These are phyloP conservation scores for Crotophaga sulcirostris DNA, from an alignment of 2,113 vertebrate genomes.

Conservation along the genomic window DNA sequence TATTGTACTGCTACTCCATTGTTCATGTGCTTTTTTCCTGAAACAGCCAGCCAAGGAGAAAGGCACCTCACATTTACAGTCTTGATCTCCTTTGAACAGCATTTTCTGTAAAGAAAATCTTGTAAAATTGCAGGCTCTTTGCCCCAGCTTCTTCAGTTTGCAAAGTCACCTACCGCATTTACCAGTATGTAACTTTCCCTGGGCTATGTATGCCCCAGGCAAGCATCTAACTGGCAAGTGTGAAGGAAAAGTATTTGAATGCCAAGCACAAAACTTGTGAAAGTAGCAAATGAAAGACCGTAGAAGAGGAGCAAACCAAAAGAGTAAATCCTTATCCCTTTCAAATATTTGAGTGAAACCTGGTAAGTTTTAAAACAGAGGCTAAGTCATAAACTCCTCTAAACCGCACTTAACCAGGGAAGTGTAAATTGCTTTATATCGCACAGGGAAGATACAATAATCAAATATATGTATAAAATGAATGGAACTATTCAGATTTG, in stretches of 20 bases:
- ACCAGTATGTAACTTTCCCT: not conserved
- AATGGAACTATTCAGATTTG: not conserved
- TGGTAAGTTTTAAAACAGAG: not conserved
- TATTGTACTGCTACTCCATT: not conserved
- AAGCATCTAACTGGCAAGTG: not conserved
- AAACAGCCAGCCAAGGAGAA: not conserved
- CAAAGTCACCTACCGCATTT: not conserved
- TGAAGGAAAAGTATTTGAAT: not conserved
- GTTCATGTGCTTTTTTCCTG: not conserved
- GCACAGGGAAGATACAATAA: not conserved
- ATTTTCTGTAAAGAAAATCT: not conserved
- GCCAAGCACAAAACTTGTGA: not conserved
- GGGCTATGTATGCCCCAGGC: not conserved
- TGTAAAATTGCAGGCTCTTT: not conserved
- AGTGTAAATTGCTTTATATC: not conserved
- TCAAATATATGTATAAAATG: not conserved
- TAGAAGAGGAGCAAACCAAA: not conserved
- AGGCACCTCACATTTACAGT: not conserved
- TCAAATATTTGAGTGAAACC: not conserved
- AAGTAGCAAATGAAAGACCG: not conserved
- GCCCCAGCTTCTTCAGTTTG: not conserved
- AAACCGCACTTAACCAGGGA: not conserved
- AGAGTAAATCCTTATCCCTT: not conserved
- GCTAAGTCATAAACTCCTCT: not conserved
- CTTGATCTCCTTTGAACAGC: not conserved